Evolutionary conservation across 2,797 vertebrate genomes (phyloP).

Genomic region (Odontamblyopus lacepedii): DNA sequence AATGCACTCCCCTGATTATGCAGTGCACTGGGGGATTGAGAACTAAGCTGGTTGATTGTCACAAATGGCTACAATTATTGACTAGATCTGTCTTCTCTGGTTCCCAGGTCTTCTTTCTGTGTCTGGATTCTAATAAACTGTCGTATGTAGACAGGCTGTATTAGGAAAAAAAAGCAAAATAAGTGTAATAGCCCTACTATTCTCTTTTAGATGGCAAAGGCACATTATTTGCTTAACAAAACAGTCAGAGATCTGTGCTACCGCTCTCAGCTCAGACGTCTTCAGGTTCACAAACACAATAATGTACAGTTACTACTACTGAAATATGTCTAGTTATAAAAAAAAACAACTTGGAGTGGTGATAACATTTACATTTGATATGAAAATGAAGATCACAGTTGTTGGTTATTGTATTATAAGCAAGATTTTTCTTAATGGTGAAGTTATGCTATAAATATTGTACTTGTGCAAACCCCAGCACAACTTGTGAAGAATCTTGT

Average conservation of each 20-base stretch:
- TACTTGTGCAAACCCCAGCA: not conserved
- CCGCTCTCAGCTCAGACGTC: not conserved
- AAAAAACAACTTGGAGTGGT: no score
- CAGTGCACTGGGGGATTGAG: no score
- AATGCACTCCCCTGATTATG: not conserved
- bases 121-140: no score
- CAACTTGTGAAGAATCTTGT: not conserved
- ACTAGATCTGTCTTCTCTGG: not conserved
- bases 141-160: no score
- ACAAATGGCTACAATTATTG: not conserved
- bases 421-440: not conserved
- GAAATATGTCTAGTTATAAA: not conserved
- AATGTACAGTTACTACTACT: not conserved
- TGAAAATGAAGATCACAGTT: not conserved
- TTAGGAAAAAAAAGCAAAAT: no score
- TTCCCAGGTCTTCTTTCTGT: not conserved
- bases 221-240: conserved; percentile 8
- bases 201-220: not conserved
- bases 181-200: not conserved
- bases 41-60: not conserved
- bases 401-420: not conserved
- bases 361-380: not conserved
- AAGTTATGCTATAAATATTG: not conserved
- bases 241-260: not conserved
- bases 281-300: no score